Conservation (phyloP, 2,888 invertebrate genomes). For the Meiosimyza platycephala region DNA sequence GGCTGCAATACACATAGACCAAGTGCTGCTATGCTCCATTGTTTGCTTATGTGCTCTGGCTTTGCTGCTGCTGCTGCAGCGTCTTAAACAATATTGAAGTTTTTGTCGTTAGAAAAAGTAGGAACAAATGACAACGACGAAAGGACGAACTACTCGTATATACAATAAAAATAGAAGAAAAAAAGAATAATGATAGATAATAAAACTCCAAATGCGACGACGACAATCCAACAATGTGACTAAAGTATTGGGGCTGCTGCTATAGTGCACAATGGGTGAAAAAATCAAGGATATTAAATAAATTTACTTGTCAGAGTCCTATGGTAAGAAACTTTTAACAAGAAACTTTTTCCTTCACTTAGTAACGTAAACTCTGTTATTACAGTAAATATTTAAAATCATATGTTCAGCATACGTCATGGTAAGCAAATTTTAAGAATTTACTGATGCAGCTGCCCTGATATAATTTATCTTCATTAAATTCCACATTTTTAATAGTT, state of each 20-base stretch:
- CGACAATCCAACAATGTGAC: conserved; percentile 24
- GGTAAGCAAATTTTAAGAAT: too few relatives aligned
- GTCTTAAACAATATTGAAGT: conserved; percentile 28
- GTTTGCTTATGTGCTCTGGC: conserved; percentile 22
- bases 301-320: too few relatives aligned
- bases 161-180: neutral
- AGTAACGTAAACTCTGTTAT: too few relatives aligned
- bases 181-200: neutral
- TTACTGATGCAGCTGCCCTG: too few relatives aligned
- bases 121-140: conserved; percentile 34
- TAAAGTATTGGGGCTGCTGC: conserved; percentile 18
- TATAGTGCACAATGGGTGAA: too few relatives aligned
- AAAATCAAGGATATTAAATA: too few relatives aligned
- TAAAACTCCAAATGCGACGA: neutral
- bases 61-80: conserved; percentile 13
- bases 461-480: too few relatives aligned
- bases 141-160: conserved; percentile 5
- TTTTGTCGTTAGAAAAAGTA: conserved; percentile 14
- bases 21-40: conserved; percentile 7
- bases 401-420: too few relatives aligned
- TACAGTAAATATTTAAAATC: too few relatives aligned
- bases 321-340: too few relatives aligned
- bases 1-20: neutral
- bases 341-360: too few relatives aligned
- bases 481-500: too few relatives aligned